A percentile compares a stretch with the other conserved stretches of the same genome.
Evolutionary conservation across 2,113 vertebrate genomes (phyloP).

Genomic region (Alces alces): DNA sequence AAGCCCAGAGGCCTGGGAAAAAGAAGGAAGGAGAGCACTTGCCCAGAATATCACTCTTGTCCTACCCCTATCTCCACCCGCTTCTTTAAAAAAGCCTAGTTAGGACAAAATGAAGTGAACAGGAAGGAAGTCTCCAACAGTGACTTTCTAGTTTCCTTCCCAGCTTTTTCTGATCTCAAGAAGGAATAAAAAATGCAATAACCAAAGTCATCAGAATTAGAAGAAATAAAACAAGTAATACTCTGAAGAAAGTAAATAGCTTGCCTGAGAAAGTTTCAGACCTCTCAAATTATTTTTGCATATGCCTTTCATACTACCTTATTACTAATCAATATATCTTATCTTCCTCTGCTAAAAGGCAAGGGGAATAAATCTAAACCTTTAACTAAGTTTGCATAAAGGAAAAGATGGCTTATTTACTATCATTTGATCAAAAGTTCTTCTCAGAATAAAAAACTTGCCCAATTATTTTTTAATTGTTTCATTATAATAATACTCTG

Average conservation of each 20-base stretch:
- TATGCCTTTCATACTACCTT: background rate
- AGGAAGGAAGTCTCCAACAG: background rate
- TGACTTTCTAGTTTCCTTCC: background rate
- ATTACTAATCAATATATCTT: background rate
- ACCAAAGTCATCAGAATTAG: background rate
- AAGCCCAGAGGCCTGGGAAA: background rate
- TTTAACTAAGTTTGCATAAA: background rate
- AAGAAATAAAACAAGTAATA: background rate
- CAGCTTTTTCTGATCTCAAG: background rate
- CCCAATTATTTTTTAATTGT: background rate
- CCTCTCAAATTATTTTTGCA: background rate
- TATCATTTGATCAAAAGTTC: background rate
- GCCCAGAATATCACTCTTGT: background rate
- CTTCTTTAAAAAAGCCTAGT: background rate
- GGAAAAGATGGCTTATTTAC: background rate
- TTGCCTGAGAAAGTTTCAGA: background rate
- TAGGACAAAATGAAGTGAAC: background rate
- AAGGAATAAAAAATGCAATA: background rate
- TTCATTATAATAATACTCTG: background rate
- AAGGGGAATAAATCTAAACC: background rate
- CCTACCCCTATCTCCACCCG: background rate
- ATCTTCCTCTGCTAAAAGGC: background rate
- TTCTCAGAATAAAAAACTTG: background rate
- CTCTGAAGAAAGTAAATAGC: background rate
- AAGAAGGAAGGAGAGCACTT: background rate